Evolutionary conservation across 2,113 vertebrate species (phyloP).

Genomic region (Antigone vipio): DNA sequence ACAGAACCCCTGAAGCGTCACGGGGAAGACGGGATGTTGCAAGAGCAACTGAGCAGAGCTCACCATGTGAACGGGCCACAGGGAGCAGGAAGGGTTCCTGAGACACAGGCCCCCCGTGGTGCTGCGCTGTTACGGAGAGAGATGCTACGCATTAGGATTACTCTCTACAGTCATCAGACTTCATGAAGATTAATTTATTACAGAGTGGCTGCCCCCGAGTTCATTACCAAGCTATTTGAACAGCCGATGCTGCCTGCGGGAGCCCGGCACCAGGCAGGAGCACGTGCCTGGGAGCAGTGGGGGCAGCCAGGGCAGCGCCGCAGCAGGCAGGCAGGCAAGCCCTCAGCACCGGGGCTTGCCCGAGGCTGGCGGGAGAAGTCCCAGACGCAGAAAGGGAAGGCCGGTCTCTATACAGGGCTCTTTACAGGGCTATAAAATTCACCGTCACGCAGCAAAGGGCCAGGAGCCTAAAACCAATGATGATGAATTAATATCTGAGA

Average conservation of each 20-base stretch:
- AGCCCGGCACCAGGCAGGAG: background rate
- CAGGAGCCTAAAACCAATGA: background rate
- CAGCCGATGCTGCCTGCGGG: background rate
- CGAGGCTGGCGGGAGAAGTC: background rate
- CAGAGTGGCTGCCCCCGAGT: background rate
- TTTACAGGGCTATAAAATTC: background rate
- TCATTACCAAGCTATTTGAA: background rate
- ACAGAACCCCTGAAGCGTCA: background rate
- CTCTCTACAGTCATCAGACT: background rate
- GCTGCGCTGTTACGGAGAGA: background rate
- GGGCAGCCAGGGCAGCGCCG: background rate
- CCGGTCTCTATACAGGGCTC: background rate
- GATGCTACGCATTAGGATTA: rapidly evolving
- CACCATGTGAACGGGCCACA: no score
- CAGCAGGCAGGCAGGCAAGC: background rate
- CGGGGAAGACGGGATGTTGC: background rate
- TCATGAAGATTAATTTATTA: background rate
- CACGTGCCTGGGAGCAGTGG: background rate
- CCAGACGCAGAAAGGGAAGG: background rate
- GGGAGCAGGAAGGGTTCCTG: background rate
- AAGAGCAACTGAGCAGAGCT: background rate
- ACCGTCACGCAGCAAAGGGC: background rate
- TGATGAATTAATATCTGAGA: background rate
- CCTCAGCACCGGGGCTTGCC: rapidly evolving
- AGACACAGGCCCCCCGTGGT: background rate